phyloP scores from a whole-genome alignment of 1,140 invertebrate species.

The Trissolcus basalis region DNA sequence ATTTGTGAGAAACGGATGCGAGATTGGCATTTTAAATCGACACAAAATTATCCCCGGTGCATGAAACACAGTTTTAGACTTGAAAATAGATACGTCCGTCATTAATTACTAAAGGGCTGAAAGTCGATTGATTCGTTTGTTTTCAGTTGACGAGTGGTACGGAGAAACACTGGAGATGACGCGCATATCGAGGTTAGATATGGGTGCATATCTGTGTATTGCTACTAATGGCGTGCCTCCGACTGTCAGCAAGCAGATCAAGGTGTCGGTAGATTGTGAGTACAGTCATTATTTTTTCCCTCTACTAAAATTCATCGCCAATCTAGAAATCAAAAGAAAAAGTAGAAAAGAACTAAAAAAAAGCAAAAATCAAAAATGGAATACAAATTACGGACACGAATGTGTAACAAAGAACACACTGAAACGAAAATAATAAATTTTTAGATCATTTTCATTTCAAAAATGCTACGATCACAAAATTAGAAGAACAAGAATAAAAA shows the following conservation, averaged over 20 bases:
- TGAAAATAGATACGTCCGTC: conserved; percentile 16
- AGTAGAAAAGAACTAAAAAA: too few relatives aligned
- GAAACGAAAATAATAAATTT: too few relatives aligned
- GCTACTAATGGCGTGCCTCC: conserved; percentile 86
- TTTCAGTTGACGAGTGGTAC: conserved; percentile 86
- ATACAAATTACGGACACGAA: too few relatives aligned
- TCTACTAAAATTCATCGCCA: background rate
- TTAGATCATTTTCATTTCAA: too few relatives aligned
- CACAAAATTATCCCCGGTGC: conserved; percentile 11
- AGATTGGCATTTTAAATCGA: conserved; percentile 33
- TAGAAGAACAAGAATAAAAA: too few relatives aligned
- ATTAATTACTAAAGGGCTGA: conserved; percentile 23
- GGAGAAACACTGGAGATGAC: conserved; percentile 89
- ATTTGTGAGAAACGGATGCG: conserved; percentile 37
- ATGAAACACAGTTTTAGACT: conserved; percentile 17
- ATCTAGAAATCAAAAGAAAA: too few relatives aligned
- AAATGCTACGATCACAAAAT: too few relatives aligned
- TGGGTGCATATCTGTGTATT: conserved; percentile 93
- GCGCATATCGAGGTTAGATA: conserved; percentile 90
- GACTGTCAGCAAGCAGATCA: conserved; percentile 91
- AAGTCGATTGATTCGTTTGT: conserved; percentile 36
- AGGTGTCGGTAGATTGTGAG: conserved; percentile 96
- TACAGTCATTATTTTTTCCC: conserved; percentile 66
- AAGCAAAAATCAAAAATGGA: too few relatives aligned
- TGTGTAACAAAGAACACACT: too few relatives aligned